Conservation (phyloP, 1,140 invertebrate genomes). For the Hermatobates lingyangjiaoensis region DNA sequence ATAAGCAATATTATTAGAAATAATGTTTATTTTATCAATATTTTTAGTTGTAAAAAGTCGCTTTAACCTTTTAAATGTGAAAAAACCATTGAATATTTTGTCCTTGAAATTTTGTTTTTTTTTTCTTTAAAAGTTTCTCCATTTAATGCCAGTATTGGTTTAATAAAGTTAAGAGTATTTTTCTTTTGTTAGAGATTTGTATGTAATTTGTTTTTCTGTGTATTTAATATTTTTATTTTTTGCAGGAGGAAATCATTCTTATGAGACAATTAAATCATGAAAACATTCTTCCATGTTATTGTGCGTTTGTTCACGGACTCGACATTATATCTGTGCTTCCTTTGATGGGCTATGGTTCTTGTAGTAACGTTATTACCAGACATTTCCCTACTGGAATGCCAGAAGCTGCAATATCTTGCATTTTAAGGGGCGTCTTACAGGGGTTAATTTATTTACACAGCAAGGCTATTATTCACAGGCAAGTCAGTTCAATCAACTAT, state of each 20-base stretch:
- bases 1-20: no score
- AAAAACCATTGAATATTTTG: no score
- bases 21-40: no score
- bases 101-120: no score
- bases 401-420: conserved; percentile 57
- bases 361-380: conserved; percentile 52
- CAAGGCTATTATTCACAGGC: conserved; percentile 72
- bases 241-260: conserved; percentile 52
- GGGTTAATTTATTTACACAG: conserved; percentile 70
- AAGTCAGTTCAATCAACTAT: conserved; percentile 13
- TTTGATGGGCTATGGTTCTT: conserved; percentile 62
- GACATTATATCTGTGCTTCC: conserved; percentile 59
- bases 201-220: not conserved
- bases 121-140: no score
- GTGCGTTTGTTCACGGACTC: conserved; percentile 48
- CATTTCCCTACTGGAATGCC: conserved; percentile 61
- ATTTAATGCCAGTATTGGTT: no score
- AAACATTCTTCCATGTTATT: conserved; percentile 51
- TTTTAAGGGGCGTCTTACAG: conserved; percentile 54
- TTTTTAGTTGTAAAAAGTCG: no score
- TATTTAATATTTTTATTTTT: conserved; percentile 18
- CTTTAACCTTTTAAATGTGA: no score
- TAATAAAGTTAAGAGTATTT: no score
- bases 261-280: conserved; percentile 53
- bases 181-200: not conserved